Evolutionary conservation across 2,888 invertebrate genomes (phyloP).

Genomic region (Allacma fusca): DNA sequence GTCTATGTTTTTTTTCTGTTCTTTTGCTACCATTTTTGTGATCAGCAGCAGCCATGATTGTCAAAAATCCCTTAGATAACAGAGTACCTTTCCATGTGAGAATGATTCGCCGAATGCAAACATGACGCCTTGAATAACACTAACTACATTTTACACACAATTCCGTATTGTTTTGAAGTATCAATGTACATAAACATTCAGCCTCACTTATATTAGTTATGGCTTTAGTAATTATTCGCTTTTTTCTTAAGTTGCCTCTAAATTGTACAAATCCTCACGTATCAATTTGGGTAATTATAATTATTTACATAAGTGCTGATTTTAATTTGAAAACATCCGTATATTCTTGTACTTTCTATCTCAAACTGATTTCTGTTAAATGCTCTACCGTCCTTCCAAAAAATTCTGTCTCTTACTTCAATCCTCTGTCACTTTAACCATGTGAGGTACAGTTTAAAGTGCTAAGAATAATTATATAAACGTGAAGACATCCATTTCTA

Average conservation of each 20-base stretch:
- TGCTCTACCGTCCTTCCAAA: too few species aligned
- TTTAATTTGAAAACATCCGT: background rate
- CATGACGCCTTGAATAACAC: background rate
- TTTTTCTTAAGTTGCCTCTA: too few species aligned
- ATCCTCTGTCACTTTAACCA: background rate
- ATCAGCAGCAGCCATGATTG: background rate
- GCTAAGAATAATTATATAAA: too few species aligned
- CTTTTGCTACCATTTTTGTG: background rate
- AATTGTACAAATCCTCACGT: too few species aligned
- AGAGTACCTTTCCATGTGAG: constrained; percentile 5
- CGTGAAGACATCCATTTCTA: background rate
- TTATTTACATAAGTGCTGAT: background rate
- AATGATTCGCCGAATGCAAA: constrained; percentile 9
- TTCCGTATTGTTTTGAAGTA: too few species aligned
- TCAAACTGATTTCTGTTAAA: background rate
- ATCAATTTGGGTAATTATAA: too few species aligned
- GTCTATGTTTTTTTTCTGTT: background rate
- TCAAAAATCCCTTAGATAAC: background rate
- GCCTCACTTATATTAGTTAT: too few species aligned
- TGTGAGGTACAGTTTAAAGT: too few species aligned
- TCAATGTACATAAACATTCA: too few species aligned
- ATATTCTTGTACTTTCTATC: background rate
- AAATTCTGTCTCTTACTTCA: background rate
- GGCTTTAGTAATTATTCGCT: too few species aligned
- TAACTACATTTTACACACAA: constrained; percentile 1